A percentile compares a stretch with the other conserved stretches of the same genome.
These are phyloP conservation scores for Corythaeola cristata DNA, from an alignment of 2,113 vertebrate genomes.

Conservation along the genomic window DNA sequence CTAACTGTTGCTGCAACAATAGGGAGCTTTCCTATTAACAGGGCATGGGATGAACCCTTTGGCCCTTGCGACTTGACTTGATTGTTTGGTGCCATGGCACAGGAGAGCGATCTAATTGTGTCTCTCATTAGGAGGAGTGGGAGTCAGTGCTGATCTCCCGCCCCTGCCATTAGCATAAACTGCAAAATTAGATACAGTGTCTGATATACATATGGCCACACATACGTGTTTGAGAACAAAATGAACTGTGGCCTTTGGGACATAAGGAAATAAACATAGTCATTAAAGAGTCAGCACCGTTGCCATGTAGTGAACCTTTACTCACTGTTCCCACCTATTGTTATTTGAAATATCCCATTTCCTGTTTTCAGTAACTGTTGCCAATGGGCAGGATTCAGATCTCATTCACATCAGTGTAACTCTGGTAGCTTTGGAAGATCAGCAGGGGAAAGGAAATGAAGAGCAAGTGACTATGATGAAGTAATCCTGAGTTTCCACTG, in stretches of 20 bases:
- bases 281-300: constrained; percentile 59
- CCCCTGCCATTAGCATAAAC: neutral
- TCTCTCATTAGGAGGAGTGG: neutral
- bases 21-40: neutral
- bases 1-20: neutral
- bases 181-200: neutral
- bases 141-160: neutral
- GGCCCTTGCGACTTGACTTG: neutral
- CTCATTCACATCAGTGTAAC: constrained; percentile 32
- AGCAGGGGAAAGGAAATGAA: constrained; percentile 48
- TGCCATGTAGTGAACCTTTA: constrained; percentile 59
- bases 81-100: neutral
- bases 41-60: neutral
- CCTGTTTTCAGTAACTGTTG: constrained; percentile 54
- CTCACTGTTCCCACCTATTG: constrained; percentile 65
- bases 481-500: constrained; percentile 27
- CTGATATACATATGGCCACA: neutral
- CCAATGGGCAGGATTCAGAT: constrained; percentile 46
- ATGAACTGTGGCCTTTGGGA: constrained; percentile 52
- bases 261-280: constrained; percentile 55
- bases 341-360: constrained; percentile 66
- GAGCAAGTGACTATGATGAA: constrained; percentile 22
- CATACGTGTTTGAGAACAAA: neutral
- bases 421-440: constrained; percentile 6
- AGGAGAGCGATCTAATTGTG: neutral